Conservation (phyloP, 2,113 vertebrate species). For the Marcusenius ussheri region DNA sequence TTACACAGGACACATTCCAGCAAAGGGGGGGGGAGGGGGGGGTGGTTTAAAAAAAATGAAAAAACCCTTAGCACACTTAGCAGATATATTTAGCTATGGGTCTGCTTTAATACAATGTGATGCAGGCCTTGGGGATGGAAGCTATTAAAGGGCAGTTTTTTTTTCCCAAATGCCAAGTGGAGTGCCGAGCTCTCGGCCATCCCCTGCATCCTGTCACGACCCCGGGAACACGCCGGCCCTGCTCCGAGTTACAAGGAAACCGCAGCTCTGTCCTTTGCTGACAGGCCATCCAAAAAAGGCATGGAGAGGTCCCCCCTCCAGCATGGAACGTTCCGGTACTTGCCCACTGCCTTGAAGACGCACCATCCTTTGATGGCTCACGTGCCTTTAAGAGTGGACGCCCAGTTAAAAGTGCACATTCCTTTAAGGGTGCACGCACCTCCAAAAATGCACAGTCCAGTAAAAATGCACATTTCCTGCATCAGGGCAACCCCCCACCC, state of each 20-base stretch:
- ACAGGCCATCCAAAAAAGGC: constrained; percentile 15
- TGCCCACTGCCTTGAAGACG: not conserved
- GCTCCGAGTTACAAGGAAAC: not conserved
- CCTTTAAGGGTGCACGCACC: not conserved
- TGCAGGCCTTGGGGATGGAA: constrained; percentile 49
- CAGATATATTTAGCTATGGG: constrained; percentile 60
- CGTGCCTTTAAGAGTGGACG: not conserved
- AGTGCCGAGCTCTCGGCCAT: not conserved
- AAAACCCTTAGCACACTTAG: not conserved
- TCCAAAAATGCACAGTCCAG: not conserved
- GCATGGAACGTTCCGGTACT: not conserved
- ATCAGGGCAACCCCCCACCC: not conserved
- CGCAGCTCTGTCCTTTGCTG: not conserved
- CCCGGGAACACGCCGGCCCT: not conserved
- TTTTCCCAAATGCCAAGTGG: not conserved
- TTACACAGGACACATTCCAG: constrained; percentile 66
- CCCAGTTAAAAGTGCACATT: not conserved
- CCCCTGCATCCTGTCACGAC: not conserved
- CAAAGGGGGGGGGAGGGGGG: not conserved
- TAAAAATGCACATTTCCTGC: not conserved
- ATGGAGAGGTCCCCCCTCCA: not conserved
- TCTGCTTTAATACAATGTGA: constrained; percentile 48
- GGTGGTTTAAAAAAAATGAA: not conserved
- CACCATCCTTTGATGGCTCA: not conserved
- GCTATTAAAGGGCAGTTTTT: constrained; percentile 27